Evolutionary conservation across 2,113 vertebrate species (phyloP).

Genomic region (Urocynchramus pylzowi): DNA sequence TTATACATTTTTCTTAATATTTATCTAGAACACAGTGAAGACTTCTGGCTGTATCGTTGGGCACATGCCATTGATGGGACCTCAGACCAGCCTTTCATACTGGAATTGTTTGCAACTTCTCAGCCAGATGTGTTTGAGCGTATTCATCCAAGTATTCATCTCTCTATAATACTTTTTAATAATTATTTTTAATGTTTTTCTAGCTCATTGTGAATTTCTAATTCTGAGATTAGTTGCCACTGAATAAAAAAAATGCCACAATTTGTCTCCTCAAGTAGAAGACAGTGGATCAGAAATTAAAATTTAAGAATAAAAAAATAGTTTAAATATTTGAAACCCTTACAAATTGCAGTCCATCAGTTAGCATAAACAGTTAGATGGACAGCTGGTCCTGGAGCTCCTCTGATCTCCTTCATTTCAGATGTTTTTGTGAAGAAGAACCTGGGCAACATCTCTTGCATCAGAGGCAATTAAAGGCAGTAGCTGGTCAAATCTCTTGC

Average conservation of each 20-base stretch:
- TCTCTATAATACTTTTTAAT: constrained; percentile 12
- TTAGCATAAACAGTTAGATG: background rate
- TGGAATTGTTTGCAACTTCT: constrained; percentile 91
- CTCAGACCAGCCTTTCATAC: constrained; percentile 81
- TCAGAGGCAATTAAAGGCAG: background rate
- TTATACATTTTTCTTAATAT: constrained; percentile 17
- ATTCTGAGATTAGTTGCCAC: background rate
- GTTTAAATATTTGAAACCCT: background rate
- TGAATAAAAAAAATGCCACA: background rate
- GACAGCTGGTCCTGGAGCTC: background rate
- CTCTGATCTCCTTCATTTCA: background rate
- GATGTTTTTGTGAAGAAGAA: background rate
- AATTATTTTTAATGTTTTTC: background rate
- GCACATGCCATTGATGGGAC: constrained; percentile 85
- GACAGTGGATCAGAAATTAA: background rate
- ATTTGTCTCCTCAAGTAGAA: background rate
- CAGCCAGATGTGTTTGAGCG: constrained; percentile 88
- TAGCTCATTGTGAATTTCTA: background rate
- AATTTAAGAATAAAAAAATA: background rate
- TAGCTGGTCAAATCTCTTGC: background rate
- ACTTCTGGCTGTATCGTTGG: constrained; percentile 91
- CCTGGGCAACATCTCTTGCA: background rate
- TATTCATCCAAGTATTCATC: constrained; percentile 83
- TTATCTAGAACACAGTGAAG: constrained; percentile 76
- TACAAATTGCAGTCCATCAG: background rate